Evolutionary conservation across 2,797 vertebrate species (phyloP), one percentile per base, ranked within the genome.

Genomic region (Aplochiton taeniatus): DNA sequence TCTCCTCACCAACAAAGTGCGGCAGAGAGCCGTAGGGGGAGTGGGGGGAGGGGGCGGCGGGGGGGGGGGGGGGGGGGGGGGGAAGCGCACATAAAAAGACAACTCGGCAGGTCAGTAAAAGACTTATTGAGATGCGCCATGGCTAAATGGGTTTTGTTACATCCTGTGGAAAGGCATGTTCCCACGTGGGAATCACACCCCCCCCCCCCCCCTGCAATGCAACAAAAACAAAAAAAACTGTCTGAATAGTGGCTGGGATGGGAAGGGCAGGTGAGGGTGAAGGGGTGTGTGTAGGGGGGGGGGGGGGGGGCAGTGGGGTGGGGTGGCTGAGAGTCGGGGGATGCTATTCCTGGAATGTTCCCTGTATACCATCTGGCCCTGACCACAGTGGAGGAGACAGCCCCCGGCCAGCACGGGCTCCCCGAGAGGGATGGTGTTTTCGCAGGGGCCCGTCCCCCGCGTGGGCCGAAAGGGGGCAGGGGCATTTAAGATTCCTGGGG

Each of bases 401-500:
- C 63, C 65, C 75, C 68, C 49, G 47, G 64, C 68, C 62, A 79
- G 68, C 59, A 67, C 68, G 53, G 75, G 69, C 76, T 78, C 79
- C 74, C 70, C 74, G 79, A 80, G 72, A 81, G 51, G 49, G 68
- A 76, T 63, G 8, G 17, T 90, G 77, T 90, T 89, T 87, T 81
- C 75, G 79, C 75, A 87, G 78, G 81, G 81, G 78, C 68, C 77
- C 65, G 61, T 77, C 66, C 76, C n/a, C 74, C 73, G 67, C 53
- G 57, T 82, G 68, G 76, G 76, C 85, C 68, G 67, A 71, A 17
- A 4, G 71, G 73, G 77, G 74, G 75, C 62, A 75, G 76, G 67
- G 77, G 78, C 86, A 85, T 91, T 90, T 91, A 88, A 89, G 85
- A 92, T 90, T 92, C 87, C 78, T 87, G 75, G 78, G 90, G 87